Evolutionary conservation across 2,797 vertebrate genomes (phyloP), one percentile per base, ranked within the genome.

Genomic region (Alosa sapidissima): DNA sequence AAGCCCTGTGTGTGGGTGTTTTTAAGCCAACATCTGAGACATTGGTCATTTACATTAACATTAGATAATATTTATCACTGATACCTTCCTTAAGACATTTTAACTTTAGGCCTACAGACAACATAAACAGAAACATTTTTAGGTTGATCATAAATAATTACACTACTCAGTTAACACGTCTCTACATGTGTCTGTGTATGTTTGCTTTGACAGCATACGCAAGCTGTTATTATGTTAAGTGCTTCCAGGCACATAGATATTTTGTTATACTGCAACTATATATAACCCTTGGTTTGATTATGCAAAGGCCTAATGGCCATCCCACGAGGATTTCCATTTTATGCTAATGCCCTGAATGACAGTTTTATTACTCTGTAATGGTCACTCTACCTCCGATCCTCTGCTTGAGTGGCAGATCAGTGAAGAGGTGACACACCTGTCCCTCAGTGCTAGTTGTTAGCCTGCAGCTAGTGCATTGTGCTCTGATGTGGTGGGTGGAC

Each of bases 401-500:
- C 24, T 3, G 28, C 3, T 11, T 13, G 21, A 33, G 65, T 72
- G 33, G 47, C 24, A 78, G 41, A 58, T 11, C 1, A 54, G 36
- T 68, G 49, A 7, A n/a, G 81, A 81, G 1, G n/a, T 83, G 9
- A 33, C 47, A 81, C 49, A 45, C 58, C 58, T 24, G 78, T 6
- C 75, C 5, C 14, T 60, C 54, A 49, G 81, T 48, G 68, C 58
- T 62, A 24, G n/a, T 8, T 45, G 89, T 87, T 65, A 83, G 84
- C 82, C 82, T 45, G 0, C 36, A 88, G 88, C 47, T 0, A 81
- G 83, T 88, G 89, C 83, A 88, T 94, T 94, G 92, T 94, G 11
- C 81, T 82, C 60, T 36, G 16, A 49, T 13, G 91, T 88, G 85
- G 88, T 90, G 88, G 88, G 89, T 84, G 85, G 89, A 88, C 85